Percentiles rank a stretch among this genome's conserved stretches.
These are phyloP conservation scores for Cathartes aura DNA, from an alignment of 2,113 vertebrate genomes.

Conservation along the genomic window DNA sequence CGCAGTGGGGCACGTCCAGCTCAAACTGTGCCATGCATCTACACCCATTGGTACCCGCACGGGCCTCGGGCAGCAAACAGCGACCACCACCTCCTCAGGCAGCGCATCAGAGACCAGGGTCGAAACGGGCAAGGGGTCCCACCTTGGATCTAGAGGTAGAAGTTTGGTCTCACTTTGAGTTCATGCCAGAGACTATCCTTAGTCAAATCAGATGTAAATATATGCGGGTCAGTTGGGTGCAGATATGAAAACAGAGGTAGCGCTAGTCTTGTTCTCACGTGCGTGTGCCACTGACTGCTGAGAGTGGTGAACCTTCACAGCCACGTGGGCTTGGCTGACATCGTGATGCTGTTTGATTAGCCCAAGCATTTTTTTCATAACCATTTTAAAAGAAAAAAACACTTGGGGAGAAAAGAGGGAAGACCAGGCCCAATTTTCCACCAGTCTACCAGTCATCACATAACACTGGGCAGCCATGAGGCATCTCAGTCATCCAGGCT, in stretches of 20 bases:
- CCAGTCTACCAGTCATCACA: fast-evolving
- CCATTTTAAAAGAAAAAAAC: too few species aligned
- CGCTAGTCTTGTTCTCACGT: fast-evolving
- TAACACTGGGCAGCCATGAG: fast-evolving
- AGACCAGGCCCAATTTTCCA: background rate
- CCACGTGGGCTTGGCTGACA: background rate
- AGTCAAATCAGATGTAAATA: background rate
- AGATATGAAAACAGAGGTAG: background rate
- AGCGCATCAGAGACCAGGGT: background rate
- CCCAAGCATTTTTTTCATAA: background rate
- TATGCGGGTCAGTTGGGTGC: fast-evolving
- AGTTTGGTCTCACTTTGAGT: background rate
- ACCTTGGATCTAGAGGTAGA: background rate
- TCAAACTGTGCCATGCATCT: background rate
- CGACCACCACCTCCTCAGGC: background rate
- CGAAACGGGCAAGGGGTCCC: fast-evolving
- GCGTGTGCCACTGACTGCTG: fast-evolving
- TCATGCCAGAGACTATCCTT: background rate
- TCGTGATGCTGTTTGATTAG: background rate
- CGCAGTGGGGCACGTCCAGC: background rate
- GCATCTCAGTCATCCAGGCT: background rate
- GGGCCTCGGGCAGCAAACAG: background rate
- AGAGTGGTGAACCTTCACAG: background rate
- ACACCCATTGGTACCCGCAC: fast-evolving
- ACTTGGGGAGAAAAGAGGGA: background rate